phyloP scores from a whole-genome alignment of 2,113 vertebrate species.

The Centrocercus urophasianus region DNA sequence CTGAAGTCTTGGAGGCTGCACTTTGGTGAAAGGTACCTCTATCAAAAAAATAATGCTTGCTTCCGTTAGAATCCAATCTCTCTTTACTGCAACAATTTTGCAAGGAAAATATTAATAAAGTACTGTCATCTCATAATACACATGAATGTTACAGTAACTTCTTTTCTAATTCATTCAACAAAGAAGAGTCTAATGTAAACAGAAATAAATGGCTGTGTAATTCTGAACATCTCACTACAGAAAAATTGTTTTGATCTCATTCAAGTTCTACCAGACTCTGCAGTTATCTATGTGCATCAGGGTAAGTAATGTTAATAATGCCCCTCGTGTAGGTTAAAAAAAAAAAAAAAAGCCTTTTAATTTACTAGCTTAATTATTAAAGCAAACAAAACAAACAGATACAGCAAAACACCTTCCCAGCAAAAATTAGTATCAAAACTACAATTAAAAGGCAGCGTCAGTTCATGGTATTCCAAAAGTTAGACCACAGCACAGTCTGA shows the following conservation, averaged over 20 bases:
- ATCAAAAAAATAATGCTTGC: background rate
- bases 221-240: background rate
- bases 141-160: accelerated
- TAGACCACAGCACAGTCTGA: background rate
- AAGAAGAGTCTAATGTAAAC: background rate
- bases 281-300: background rate
- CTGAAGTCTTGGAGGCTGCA: background rate
- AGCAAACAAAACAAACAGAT: background rate
- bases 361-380: background rate
- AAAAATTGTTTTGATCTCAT: background rate
- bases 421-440: background rate
- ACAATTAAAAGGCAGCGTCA: background rate
- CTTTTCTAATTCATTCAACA: background rate
- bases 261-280: background rate
- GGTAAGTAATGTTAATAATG: background rate
- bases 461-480: background rate
- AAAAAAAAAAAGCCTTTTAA: background rate
- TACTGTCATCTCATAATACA: background rate
- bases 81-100: background rate
- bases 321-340: background rate
- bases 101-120: background rate
- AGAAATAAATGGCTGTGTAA: background rate
- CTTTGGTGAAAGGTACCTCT: background rate
- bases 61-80: background rate
- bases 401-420: background rate